Percentiles rank a stretch among this genome's conserved stretches.
Evolutionary conservation across 2,888 invertebrate species (phyloP).

Genomic region (Heteropelma amictum): DNA sequence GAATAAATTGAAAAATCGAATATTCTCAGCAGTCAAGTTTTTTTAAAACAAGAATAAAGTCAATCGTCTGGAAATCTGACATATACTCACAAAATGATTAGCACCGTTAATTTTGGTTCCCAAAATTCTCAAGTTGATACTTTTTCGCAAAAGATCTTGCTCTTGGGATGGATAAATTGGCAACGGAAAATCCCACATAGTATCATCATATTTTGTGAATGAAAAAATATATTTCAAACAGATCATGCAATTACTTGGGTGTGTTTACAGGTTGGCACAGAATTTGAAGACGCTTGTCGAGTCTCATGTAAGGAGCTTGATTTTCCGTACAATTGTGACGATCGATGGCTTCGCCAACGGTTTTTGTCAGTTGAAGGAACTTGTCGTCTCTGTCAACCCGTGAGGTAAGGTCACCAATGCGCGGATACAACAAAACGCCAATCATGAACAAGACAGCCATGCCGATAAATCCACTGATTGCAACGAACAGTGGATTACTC

Average conservation of each 20-base stretch:
- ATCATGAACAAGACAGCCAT: conserved; percentile 80
- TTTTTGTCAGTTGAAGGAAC: conserved; percentile 62
- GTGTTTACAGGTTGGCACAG: conserved; percentile 36
- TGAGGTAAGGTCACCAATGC: conserved; percentile 70
- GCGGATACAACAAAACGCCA: conserved; percentile 79
- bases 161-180: too few relatives aligned
- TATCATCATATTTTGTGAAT: too few relatives aligned
- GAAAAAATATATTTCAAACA: not conserved
- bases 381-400: conserved; percentile 61
- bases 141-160: too few relatives aligned
- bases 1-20: too few relatives aligned
- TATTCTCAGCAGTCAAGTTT: too few relatives aligned
- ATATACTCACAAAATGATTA: too few relatives aligned
- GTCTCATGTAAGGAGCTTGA: not conserved
- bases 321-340: conserved; percentile 45
- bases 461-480: conserved; percentile 81
- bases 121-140: too few relatives aligned
- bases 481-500: conserved; percentile 80
- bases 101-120: too few relatives aligned
- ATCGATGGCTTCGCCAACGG: conserved; percentile 66
- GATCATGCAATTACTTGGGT: conserved; percentile 33
- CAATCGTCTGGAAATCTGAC: too few relatives aligned
- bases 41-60: too few relatives aligned
- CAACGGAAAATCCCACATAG: too few relatives aligned
- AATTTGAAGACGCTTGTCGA: conserved; percentile 26